Evolutionary conservation across 2,888 invertebrate species (phyloP), one percentile per base, ranked within the genome.

Genomic region (Drosophila demipolita): DNA sequence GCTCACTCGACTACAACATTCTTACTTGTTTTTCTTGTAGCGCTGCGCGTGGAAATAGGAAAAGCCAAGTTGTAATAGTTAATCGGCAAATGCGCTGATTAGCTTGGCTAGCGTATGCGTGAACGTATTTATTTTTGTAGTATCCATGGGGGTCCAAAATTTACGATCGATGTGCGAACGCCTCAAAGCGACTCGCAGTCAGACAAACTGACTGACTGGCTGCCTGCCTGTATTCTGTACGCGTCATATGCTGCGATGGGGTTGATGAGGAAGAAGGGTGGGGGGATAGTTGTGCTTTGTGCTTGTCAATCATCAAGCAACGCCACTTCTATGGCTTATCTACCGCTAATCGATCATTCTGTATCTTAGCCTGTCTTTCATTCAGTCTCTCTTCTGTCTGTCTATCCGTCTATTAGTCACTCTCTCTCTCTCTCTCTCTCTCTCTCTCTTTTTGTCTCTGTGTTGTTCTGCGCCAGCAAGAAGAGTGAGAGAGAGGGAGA

Each of bases 251-350:
- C 12, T 35, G 23, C 35, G 11, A 38, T 38, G 32, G 9, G 12
- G 29, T 6, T 7, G 29, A 12, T 29, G 8, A 20, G 15, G 17
- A 15, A 35, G 20, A n/a, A 36, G 50, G 29, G 40, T 4, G 50
- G 20, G 2, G 33, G 33, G 9, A 15, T 20, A 48, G 49, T 49
- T 42, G 57, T 61, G 70, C 79, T 69, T 79, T 42, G 57, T 61
- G 70, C 79, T 69, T 79, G 80, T 82, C 80, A 80, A 80, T 80
- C 80, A 80, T 68, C 83, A 73, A 53, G 67, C 80, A 82, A 52
- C 80, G 80, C 83, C 80, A 80, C 83, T 82, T 82, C 66, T 75
- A 78, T 82, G 80, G 69, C 80, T 79, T 80, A 80, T 80, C 80
- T 82, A 72, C 76, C 66, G 70, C 83, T 80, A 82, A 80, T 80